Percentiles rank a stretch among this genome's conserved stretches.
These are phyloP conservation scores for Ondatra zibethicus DNA, from an alignment of 2,113 vertebrate species.

Conservation along the genomic window DNA sequence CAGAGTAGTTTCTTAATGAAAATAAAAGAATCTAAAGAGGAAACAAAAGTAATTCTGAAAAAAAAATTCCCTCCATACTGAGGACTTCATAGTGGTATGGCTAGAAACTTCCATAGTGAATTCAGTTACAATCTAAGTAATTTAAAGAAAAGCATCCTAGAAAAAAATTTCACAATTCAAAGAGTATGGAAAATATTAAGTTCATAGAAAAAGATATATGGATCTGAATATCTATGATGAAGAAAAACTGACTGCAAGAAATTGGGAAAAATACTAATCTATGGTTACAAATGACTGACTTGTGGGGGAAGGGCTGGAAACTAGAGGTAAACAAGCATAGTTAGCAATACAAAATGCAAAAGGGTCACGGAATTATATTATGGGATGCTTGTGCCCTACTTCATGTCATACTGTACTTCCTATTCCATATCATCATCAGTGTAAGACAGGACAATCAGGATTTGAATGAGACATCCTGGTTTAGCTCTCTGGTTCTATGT, in stretches of 20 bases:
- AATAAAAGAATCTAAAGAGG: conserved; percentile 82
- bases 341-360: conserved; percentile 60
- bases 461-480: conserved; percentile 1
- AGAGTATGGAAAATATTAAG: conserved; percentile 77
- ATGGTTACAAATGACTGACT: conserved; percentile 70
- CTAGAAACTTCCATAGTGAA: conserved; percentile 80
- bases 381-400: not conserved
- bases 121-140: conserved; percentile 82
- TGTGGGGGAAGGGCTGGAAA: not conserved
- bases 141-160: conserved; percentile 59
- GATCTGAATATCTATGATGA: conserved; percentile 79
- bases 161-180: conserved; percentile 78
- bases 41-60: conserved; percentile 85
- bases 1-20: conserved; percentile 88
- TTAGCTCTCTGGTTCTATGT: conserved; percentile 33
- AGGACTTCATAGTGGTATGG: conserved; percentile 81
- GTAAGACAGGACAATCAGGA: not conserved
- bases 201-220: conserved; percentile 81
- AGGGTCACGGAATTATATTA: conserved; percentile 14
- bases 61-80: conserved; percentile 79
- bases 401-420: not conserved
- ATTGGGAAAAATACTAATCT: conserved; percentile 63
- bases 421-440: not conserved
- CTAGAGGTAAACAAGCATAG: conserved; percentile 63
- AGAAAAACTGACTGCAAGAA: conserved; percentile 82